Conservation (phyloP, 2,888 invertebrate species). For the Xanthia togata region DNA sequence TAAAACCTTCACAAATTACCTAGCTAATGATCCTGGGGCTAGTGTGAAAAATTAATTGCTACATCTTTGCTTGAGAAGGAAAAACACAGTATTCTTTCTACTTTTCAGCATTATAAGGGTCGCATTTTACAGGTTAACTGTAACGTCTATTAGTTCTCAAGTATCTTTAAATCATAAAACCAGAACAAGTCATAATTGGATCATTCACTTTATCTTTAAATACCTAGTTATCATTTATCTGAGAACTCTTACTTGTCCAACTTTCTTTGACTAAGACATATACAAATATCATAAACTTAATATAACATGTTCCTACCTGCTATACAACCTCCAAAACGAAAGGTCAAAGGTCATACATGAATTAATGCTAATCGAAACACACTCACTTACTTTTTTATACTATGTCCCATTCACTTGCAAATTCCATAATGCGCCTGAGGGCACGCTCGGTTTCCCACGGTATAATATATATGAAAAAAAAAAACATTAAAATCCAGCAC, state of each 20-base stretch:
- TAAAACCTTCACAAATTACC: too few relatives aligned
- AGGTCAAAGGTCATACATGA: slow-evolving; percentile 61
- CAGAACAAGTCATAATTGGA: not conserved
- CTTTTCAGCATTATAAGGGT: not conserved
- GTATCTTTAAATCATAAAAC: not conserved
- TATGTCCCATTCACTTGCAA: slow-evolving; percentile 81
- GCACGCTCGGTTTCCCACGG: slow-evolving; percentile 91
- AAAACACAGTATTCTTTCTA: not conserved
- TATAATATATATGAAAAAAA: slow-evolving; percentile 75
- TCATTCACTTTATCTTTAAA: not conserved
- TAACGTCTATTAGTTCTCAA: not conserved
- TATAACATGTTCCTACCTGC: slow-evolving; percentile 40
- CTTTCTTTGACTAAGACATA: slow-evolving; percentile 43
- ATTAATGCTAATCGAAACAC: slow-evolving; percentile 76
- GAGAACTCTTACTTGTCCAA: slow-evolving; percentile 14
- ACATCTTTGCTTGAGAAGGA: not conserved
- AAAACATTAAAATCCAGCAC: slow-evolving; percentile 50
- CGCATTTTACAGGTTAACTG: not conserved
- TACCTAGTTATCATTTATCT: slow-evolving; percentile 5
- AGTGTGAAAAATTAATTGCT: too few relatives aligned
- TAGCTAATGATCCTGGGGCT: not conserved
- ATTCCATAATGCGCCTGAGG: slow-evolving; percentile 91
- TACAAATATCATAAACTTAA: slow-evolving; percentile 57
- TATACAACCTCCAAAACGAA: slow-evolving; percentile 40
- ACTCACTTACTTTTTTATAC: slow-evolving; percentile 71